Evolutionary conservation across 2,888 invertebrate species (phyloP).

Genomic region (Apamea monoglypha): DNA sequence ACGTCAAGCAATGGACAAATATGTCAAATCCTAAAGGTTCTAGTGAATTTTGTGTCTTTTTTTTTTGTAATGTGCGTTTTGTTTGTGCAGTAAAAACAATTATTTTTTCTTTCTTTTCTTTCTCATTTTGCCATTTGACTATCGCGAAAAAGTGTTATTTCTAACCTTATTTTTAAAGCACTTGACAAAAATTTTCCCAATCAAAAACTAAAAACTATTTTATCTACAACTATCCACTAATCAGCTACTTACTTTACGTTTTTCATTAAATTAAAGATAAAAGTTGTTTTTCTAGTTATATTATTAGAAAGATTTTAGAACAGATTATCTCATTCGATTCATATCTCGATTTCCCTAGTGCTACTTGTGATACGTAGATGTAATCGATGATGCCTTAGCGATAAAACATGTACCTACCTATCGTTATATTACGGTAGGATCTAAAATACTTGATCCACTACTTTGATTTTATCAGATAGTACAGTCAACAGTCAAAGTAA

Average conservation of each 20-base stretch:
- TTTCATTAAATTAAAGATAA: slow-evolving; percentile 15
- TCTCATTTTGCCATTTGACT: background rate
- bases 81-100: too few relatives aligned
- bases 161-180: background rate
- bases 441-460: slow-evolving; percentile 19
- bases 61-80: background rate
- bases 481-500: background rate
- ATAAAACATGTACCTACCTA: slow-evolving; percentile 22
- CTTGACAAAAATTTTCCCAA: background rate
- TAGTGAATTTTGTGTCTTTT: background rate
- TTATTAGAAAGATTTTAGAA: slow-evolving; percentile 14
- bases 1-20: too few relatives aligned
- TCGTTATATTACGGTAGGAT: slow-evolving; percentile 30
- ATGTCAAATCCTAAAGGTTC: too few relatives aligned
- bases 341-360: slow-evolving; percentile 43
- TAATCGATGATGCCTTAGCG: slow-evolving; percentile 33
- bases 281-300: slow-evolving; percentile 26
- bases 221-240: background rate
- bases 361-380: slow-evolving; percentile 61
- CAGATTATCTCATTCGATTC: slow-evolving; percentile 25
- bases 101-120: background rate
- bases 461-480: slow-evolving; percentile 27
- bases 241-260: background rate
- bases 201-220: background rate
- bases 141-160: background rate